A percentile compares a stretch with the other conserved stretches of the same genome.
Conservation (phyloP, 2,113 vertebrate genomes). For the Malurus cyaneus region DNA sequence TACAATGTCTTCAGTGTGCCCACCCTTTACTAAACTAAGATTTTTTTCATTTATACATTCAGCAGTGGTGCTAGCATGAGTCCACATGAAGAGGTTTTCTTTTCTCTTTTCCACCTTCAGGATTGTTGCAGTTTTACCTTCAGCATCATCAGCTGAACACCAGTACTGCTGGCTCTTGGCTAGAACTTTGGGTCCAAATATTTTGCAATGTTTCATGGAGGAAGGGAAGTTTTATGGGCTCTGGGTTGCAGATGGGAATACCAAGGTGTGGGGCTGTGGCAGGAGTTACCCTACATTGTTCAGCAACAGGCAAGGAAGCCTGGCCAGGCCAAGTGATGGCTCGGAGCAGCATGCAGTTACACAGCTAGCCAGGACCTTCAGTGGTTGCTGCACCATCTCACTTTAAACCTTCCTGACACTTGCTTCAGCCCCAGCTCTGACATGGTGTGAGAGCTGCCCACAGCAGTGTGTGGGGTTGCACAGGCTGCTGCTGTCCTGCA, state of each 20-base stretch:
- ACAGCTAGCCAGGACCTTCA: neutral
- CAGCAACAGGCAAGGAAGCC: neutral
- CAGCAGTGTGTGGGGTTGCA: neutral
- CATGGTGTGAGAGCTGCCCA: neutral
- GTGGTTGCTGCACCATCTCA: neutral
- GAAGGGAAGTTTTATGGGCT: neutral
- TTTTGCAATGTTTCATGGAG: neutral
- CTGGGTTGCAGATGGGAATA: neutral
- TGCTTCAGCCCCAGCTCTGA: neutral
- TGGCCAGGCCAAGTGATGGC: neutral
- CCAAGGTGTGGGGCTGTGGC: neutral
- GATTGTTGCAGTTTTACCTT: neutral
- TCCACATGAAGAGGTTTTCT: neutral
- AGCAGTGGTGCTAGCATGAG: neutral
- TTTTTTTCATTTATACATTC: neutral
- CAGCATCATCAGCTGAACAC: neutral
- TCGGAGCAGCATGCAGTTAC: accelerated
- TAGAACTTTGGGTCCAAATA: neutral
- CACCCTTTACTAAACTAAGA: constrained; percentile 20
- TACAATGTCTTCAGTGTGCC: neutral
- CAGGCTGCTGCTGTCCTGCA: neutral
- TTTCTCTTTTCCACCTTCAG: neutral
- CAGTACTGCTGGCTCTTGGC: neutral
- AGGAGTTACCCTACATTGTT: neutral
- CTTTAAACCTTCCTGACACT: neutral